Evolutionary conservation across 2,888 invertebrate species (phyloP).

Genomic region (Xestobium rufovillosum): DNA sequence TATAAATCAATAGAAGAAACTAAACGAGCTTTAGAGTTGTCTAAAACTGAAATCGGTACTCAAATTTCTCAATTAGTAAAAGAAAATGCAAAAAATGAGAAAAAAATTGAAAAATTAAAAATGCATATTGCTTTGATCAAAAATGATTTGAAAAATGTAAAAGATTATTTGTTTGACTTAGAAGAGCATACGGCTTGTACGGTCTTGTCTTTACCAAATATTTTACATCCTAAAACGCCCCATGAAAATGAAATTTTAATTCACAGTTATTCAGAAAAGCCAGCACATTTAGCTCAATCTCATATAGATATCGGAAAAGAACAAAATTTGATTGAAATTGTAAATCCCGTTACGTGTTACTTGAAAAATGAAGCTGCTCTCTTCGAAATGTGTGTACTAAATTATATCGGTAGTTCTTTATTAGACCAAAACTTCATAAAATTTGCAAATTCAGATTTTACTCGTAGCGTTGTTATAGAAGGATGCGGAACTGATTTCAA

Average conservation of each 20-base stretch:
- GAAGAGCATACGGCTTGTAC: conserved; percentile 62
- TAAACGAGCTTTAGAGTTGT: conserved; percentile 47
- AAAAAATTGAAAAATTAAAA: conserved; percentile 48
- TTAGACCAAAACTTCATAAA: conserved; percentile 50
- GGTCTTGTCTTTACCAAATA: conserved; percentile 63
- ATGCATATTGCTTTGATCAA: conserved; percentile 43
- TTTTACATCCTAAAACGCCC: conserved; percentile 58
- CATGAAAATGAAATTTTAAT: conserved; percentile 30
- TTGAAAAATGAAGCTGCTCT: conserved; percentile 60
- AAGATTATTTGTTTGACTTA: conserved; percentile 58
- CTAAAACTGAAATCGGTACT: conserved; percentile 45
- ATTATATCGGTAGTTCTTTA: conserved; percentile 46
- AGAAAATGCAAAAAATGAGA: conserved; percentile 30
- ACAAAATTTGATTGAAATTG: conserved; percentile 51
- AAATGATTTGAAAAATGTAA: conserved; percentile 55
- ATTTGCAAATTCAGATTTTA: conserved; percentile 72
- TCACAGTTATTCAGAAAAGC: conserved; percentile 32
- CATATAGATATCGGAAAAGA: conserved; percentile 52
- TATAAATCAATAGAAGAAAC: conserved; percentile 51
- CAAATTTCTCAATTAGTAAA: conserved; percentile 46
- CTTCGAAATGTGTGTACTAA: conserved; percentile 58
- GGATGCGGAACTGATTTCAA: conserved; percentile 58
- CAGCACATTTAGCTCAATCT: conserved; percentile 36
- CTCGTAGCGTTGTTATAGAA: conserved; percentile 66
- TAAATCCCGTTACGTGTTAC: conserved; percentile 54